Percentiles rank a stretch among this genome's conserved stretches.
phyloP scores from a whole-genome alignment of 2,888 invertebrate species.

The Chrysomela aeneicollis region DNA sequence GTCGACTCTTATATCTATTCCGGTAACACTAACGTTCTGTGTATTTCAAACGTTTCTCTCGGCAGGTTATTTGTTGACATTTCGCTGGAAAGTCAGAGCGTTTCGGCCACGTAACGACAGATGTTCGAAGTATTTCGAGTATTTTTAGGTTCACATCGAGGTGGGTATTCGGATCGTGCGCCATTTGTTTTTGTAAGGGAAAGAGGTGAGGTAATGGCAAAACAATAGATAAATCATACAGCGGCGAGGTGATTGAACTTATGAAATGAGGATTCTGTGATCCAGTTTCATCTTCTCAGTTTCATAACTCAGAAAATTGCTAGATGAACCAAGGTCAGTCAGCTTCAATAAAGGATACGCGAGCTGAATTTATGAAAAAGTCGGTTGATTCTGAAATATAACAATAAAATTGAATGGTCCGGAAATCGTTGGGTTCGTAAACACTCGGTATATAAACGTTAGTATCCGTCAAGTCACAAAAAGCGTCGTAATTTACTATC shows the following conservation, averaged over 20 bases:
- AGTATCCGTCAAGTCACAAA: too few species aligned
- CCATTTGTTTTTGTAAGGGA: not conserved
- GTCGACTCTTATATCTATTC: not conserved
- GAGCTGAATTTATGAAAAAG: too few species aligned
- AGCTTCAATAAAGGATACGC: too few species aligned
- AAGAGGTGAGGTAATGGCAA: not conserved
- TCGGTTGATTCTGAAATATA: too few species aligned
- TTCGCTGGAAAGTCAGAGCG: slow-evolving; percentile 3
- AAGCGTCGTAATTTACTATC: too few species aligned
- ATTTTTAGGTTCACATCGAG: slow-evolving; percentile 13
- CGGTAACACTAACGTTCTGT: not conserved
- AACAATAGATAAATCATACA: not conserved
- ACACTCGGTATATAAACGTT: too few species aligned
- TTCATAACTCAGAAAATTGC: too few species aligned
- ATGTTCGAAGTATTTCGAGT: slow-evolving; percentile 5
- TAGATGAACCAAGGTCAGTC: too few species aligned
- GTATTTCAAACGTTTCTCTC: slow-evolving; percentile 8
- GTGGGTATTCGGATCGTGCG: slow-evolving; percentile 16
- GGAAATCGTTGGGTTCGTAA: too few species aligned
- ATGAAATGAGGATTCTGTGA: not conserved
- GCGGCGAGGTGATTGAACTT: not conserved
- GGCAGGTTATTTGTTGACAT: slow-evolving; percentile 13
- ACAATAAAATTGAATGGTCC: too few species aligned
- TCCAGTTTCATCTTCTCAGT: too few species aligned
- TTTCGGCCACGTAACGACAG: slow-evolving; percentile 5